Conservation (phyloP, 2,797 vertebrate species). For the Sciurus vulgaris region DNA sequence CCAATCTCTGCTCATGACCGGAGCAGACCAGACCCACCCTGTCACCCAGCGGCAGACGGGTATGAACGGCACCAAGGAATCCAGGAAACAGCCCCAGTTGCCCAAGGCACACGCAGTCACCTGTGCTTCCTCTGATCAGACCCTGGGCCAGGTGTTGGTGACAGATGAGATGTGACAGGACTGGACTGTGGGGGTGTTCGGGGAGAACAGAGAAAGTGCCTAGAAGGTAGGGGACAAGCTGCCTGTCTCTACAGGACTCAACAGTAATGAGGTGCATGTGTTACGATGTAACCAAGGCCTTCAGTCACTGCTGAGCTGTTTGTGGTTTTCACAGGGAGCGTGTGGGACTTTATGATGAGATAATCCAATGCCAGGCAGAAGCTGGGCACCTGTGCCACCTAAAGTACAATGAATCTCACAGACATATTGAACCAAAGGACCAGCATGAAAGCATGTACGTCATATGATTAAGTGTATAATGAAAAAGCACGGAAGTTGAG, state of each 20-base stretch:
- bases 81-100: neutral
- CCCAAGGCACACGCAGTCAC: accelerated
- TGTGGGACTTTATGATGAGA: neutral
- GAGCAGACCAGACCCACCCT: neutral
- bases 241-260: neutral
- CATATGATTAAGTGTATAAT: neutral
- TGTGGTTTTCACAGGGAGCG: neutral
- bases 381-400: neutral
- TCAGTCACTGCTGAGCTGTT: neutral
- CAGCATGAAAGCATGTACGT: accelerated
- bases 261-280: accelerated
- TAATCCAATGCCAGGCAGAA: neutral
- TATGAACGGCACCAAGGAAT: no score
- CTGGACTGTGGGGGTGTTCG: neutral
- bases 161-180: accelerated
- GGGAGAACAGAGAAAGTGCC: neutral
- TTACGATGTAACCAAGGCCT: accelerated
- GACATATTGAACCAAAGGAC: neutral
- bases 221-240: accelerated
- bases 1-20: no score
- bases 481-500: accelerated
- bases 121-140: neutral
- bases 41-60: neutral
- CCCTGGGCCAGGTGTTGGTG: accelerated
- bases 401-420: neutral